Evolutionary conservation across 2,888 invertebrate species (phyloP), one percentile per base, ranked within the genome.

Genomic region (Metacarcinus magister): DNA sequence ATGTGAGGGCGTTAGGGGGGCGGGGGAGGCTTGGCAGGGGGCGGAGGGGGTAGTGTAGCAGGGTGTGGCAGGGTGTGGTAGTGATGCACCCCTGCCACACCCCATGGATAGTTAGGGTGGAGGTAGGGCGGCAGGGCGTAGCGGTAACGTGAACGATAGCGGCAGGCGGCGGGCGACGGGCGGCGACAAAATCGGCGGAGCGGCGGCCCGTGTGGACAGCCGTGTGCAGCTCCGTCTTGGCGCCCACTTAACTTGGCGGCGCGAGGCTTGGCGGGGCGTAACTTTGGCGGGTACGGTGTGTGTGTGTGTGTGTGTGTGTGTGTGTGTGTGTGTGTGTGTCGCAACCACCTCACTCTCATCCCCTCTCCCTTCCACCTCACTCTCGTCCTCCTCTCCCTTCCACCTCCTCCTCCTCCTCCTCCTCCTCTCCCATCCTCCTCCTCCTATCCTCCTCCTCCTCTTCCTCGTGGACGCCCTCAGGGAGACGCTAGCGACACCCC

Each of bases 221-320:
- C 96, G 82, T 48, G 94, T 23, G 94, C 48, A 48, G 92, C 48
- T 91, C 44, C 19, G n/a, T 60, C 92, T 96, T 96, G 67, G 96
- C 96, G 39, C 13, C 60, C 94, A 93, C 94, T 96, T 94, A 95
- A 87, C 92, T 96, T 96, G 93, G 96, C 96, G 96, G 93, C 93
- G 94, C 93, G 32, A 39, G 60, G 87, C 87, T 96, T 96, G 96
- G 96, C 92, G 94, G 96, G n/a, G 82, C 94, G 87, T 94, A 94
- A 94, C 75, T 92, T 96, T 96, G 96, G 96, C 95, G 96, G 96
- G 96, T 95, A 94, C 94, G 94, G 93, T 32, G 89, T 32, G 32
- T 95, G 82, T 28, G 93, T 23, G 95, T 32, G 87, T 89, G 48
- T n/a, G 54, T 75, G 92, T 46, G 82, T 46, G 75, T 82, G 67